Evolutionary conservation across 2,113 vertebrate genomes (phyloP), one percentile per base, ranked within the genome.

Genomic region (Ranitomeya variabilis): DNA sequence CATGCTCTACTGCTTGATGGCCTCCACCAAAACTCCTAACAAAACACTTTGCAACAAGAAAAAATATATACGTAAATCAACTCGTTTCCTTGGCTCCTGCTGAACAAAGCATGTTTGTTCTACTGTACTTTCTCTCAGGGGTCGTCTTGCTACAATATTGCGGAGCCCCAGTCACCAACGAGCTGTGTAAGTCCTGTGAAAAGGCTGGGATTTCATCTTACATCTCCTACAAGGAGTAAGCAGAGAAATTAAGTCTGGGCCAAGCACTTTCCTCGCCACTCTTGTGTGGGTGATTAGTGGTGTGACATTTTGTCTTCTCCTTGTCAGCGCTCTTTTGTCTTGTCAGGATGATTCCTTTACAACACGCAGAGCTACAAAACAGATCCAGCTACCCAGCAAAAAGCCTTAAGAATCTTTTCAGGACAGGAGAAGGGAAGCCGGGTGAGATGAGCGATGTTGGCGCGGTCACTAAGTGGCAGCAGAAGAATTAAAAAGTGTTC

Each of bases 31-130:
- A 15, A 16, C 16, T 26, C 9, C 8, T 3, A n/a, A 26, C 5
- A 71, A 26, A 13, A 52, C 16, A 76, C 18, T 51, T 51, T 0
- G 19, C 19, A 77, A 19, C 19, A 45, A 55, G 1, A 26, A 60
- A 80, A 80, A 81, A 62, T 81, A 45, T 54, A 13, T 18, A 16
- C 6, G 12, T 18, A 71, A 84, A 69, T 54, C 64, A 55, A 55
- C 21, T 71, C 94, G 95, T 95, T 95, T 94, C 94, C 93, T 91
- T 92, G 94, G 91, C 91, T 92, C 90, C 91, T 90, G 84, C 90
- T 91, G 94, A 95, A 94, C 91, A 94, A 92, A 85, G 92, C 94
- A 19, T 37, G 11, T 67, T 83, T 83, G 64, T 69, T 84, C 82
- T 54, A 55, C 64, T 51, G 64, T 23, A 45, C 81, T 54, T 83